Conservation (phyloP, 37 sponge, comb jelly and placozoan species). For the Hormiphora californensis region DNA sequence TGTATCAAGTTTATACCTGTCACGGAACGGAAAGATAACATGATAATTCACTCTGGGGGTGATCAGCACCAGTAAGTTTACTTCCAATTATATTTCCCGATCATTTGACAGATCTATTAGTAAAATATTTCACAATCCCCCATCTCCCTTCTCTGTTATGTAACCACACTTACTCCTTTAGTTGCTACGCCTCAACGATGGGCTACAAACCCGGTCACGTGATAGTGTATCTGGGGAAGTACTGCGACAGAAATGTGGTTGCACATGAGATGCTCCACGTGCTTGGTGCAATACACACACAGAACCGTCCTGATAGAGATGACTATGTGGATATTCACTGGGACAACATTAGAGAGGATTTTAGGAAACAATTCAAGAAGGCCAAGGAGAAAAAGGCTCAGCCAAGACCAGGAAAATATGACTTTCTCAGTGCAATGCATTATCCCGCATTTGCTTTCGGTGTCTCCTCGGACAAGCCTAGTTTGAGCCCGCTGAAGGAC, state of each 20-base stretch:
- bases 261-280: not conserved
- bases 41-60: slow-evolving; percentile 3
- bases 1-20: slow-evolving; percentile 7
- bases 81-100: no score
- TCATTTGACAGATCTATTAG: no score
- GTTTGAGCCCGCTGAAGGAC: not conserved
- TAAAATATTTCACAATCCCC: no score
- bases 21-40: not conserved
- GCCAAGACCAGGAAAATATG: not conserved
- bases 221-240: not conserved
- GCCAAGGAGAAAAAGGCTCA: not conserved
- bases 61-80: no score
- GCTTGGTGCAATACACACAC: slow-evolving; percentile 28
- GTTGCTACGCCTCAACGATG: not conserved
- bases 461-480: not conserved
- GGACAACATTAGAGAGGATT: not conserved
- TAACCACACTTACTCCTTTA: no score
- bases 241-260: not conserved
- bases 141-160: no score
- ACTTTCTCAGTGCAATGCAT: slow-evolving; percentile 27
- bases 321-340: not conserved
- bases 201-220: not conserved
- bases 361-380: not conserved
- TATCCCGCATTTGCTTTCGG: not conserved
- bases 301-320: not conserved